Evolutionary conservation across 2,888 invertebrate genomes (phyloP).

Genomic region (Malacosoma neustria): DNA sequence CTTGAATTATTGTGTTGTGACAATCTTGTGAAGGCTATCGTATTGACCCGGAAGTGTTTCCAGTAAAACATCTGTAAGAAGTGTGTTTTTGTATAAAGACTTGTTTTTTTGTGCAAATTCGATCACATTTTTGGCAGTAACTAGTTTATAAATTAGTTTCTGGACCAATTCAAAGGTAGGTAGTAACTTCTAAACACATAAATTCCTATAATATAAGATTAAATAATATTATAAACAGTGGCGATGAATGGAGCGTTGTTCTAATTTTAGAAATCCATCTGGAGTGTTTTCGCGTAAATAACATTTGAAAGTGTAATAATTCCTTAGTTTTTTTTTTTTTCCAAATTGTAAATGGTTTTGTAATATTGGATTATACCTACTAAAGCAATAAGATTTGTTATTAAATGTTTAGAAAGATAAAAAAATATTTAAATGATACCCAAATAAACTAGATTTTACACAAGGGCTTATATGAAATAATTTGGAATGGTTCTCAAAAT

Average conservation of each 20-base stretch:
- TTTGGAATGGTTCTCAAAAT: too few species aligned
- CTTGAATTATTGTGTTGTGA: background rate
- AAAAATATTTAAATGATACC: too few species aligned
- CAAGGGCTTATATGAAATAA: too few species aligned
- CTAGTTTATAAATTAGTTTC: slow-evolving; percentile 4
- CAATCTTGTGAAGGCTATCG: background rate
- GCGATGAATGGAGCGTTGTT: slow-evolving; percentile 15
- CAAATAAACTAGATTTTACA: too few species aligned
- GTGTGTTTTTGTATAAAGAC: slow-evolving; percentile 39
- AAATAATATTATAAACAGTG: background rate
- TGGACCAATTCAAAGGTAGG: slow-evolving; percentile 38
- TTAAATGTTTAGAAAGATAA: too few species aligned
- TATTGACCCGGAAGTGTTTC: slow-evolving; percentile 4
- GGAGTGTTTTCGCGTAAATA: slow-evolving; percentile 1
- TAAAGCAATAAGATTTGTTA: too few species aligned
- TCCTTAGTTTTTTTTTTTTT: too few species aligned
- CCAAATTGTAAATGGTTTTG: too few species aligned
- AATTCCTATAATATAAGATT: too few species aligned
- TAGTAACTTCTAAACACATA: too few species aligned
- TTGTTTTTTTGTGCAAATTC: slow-evolving; percentile 44
- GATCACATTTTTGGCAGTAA: background rate
- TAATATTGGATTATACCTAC: too few species aligned
- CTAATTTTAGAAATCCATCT: slow-evolving; percentile 38
- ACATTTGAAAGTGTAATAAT: too few species aligned
- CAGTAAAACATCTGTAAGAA: slow-evolving; percentile 19